phyloP scores from a whole-genome alignment of 2,797 vertebrate species.

The Champsocephalus esox region DNA sequence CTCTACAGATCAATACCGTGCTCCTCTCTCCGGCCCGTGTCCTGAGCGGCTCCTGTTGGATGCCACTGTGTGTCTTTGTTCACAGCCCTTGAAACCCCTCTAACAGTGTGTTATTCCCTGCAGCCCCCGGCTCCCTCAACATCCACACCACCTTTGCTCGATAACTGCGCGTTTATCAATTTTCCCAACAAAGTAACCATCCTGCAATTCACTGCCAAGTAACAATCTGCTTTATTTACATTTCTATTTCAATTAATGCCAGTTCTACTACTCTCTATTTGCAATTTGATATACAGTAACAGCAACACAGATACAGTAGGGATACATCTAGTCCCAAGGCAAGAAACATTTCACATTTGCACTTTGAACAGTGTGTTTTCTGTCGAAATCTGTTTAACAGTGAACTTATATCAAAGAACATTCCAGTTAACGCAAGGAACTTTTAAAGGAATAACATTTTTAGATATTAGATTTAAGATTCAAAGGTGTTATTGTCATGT shows the following conservation, averaged over 20 bases:
- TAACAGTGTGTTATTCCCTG: slow-evolving; percentile 50
- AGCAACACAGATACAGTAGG: background rate
- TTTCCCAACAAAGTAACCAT: slow-evolving; percentile 34
- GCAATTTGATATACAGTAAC: slow-evolving; percentile 2
- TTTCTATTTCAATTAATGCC: slow-evolving; percentile 28
- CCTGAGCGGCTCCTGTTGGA: slow-evolving; percentile 60
- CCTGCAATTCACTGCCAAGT: slow-evolving; percentile 28
- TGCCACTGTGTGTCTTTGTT: slow-evolving; percentile 46
- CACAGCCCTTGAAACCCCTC: slow-evolving; percentile 54
- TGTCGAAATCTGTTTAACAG: slow-evolving; percentile 4
- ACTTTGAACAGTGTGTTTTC: slow-evolving; percentile 22
- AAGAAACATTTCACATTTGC: slow-evolving; percentile 17
- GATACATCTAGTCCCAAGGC: slow-evolving; percentile 10
- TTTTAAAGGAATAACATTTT: background rate
- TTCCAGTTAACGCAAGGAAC: background rate
- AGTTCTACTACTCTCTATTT: slow-evolving; percentile 12
- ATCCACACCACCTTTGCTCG: slow-evolving; percentile 46
- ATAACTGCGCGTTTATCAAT: slow-evolving; percentile 53
- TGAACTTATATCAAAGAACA: slow-evolving; percentile 1
- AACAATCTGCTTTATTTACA: slow-evolving; percentile 22
- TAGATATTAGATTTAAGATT: background rate
- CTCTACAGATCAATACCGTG: slow-evolving; percentile 72
- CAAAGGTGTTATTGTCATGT: too few species aligned
- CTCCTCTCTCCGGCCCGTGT: slow-evolving; percentile 57
- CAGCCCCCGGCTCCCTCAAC: slow-evolving; percentile 35